A percentile compares a stretch with the other conserved stretches of the same genome.
These are phyloP conservation scores for Drosophila rufa DNA, from an alignment of 1,140 invertebrate genomes.

Conservation along the genomic window DNA sequence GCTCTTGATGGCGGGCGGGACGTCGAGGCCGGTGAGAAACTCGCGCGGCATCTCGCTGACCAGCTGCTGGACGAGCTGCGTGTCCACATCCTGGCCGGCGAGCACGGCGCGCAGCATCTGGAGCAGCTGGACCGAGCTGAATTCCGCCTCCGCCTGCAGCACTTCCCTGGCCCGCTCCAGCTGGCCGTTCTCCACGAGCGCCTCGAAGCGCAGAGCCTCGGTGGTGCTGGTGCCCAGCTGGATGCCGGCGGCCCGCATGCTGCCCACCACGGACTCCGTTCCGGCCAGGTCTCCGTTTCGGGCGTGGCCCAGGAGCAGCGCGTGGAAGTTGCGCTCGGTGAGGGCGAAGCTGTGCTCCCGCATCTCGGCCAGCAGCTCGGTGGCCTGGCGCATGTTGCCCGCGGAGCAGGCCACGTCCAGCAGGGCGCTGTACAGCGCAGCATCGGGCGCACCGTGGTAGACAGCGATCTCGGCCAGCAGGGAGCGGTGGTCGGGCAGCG, in stretches of 20 bases:
- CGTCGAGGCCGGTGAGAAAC: slow-evolving; percentile 49
- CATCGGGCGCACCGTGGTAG: slow-evolving; percentile 44
- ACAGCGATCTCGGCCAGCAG: slow-evolving; percentile 66
- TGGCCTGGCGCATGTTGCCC: slow-evolving; percentile 86
- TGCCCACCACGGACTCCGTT: slow-evolving; percentile 75
- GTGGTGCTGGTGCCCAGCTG: slow-evolving; percentile 48
- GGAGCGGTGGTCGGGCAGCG: slow-evolving; percentile 54
- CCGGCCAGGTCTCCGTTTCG: slow-evolving; percentile 83
- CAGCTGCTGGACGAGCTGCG: slow-evolving; percentile 50
- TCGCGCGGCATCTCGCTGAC: slow-evolving; percentile 60
- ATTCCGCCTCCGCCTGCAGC: slow-evolving; percentile 44
- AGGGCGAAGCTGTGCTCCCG: slow-evolving; percentile 85
- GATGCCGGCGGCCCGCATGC: slow-evolving; percentile 84
- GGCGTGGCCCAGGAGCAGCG: slow-evolving; percentile 86
- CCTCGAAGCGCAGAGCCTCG: slow-evolving; percentile 86
- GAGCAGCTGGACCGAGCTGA: slow-evolving; percentile 60
- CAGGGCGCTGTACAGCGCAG: slow-evolving; percentile 70
- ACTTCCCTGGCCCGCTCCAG: slow-evolving; percentile 56
- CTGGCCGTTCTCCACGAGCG: slow-evolving; percentile 85
- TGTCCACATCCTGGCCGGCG: slow-evolving; percentile 10
- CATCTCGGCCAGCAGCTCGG: slow-evolving; percentile 86
- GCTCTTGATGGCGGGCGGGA: slow-evolving; percentile 55
- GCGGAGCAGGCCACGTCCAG: slow-evolving; percentile 85
- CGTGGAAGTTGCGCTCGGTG: slow-evolving; percentile 86
- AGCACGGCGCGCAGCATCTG: slow-evolving; percentile 60